These are phyloP conservation scores for Sinodicranocentrus sp. DNA, from an alignment of 2,888 invertebrate species.

Conservation along the genomic window DNA sequence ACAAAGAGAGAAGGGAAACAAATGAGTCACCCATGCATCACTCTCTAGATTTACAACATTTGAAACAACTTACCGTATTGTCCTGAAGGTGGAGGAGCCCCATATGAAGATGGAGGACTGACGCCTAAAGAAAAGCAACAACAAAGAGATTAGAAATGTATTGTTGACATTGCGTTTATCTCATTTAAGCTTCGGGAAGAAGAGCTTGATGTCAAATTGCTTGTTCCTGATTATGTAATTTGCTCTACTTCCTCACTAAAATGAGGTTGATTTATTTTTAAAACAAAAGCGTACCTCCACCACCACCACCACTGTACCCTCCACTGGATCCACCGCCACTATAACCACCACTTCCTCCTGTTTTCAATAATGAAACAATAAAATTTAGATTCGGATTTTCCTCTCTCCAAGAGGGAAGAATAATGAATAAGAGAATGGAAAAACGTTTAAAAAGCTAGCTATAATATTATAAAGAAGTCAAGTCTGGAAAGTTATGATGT, in stretches of 20 bases:
- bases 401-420: too few species aligned
- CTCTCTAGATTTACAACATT: neutral
- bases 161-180: constrained; percentile 43
- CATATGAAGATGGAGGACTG: constrained; percentile 41
- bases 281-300: too few species aligned
- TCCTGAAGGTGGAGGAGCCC: constrained; percentile 35
- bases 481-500: neutral
- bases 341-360: neutral
- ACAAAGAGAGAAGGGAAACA: neutral
- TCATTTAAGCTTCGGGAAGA: too few species aligned
- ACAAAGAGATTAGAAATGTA: neutral
- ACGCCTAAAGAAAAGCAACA: constrained; percentile 14
- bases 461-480: neutral
- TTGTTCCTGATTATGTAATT: too few species aligned
- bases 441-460: neutral
- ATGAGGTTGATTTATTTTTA: too few species aligned
- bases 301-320: neutral
- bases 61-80: constrained; percentile 36
- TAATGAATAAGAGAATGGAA: too few species aligned
- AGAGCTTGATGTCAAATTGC: too few species aligned
- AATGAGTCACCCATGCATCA: neutral
- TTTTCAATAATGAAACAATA: neutral
- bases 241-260: too few species aligned
- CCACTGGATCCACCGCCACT: neutral
- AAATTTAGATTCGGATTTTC: neutral